Conservation (phyloP, 2,888 invertebrate species). For the Cephus nigrinus region DNA sequence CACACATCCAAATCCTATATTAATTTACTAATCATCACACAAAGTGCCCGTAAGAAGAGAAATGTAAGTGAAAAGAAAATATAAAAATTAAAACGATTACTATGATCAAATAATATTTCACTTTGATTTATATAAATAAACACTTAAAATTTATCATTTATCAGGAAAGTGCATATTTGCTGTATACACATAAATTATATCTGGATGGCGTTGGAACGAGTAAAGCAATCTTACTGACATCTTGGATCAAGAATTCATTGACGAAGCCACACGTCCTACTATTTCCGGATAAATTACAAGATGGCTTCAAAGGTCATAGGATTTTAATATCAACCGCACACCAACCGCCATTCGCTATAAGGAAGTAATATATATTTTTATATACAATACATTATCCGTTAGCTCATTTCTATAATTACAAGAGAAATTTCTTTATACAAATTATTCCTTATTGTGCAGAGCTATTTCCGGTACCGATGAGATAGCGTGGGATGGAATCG, state of each 20-base stretch:
- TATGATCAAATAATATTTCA: constrained; percentile 11
- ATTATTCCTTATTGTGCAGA: constrained; percentile 42
- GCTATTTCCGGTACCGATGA: constrained; percentile 65
- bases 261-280: constrained; percentile 73
- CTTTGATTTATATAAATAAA: background rate
- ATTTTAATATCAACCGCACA: constrained; percentile 77
- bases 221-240: constrained; percentile 74
- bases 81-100: constrained; percentile 15
- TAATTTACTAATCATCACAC: constrained; percentile 77
- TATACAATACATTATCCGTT: background rate
- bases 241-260: constrained; percentile 76
- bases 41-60: constrained; percentile 69
- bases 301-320: constrained; percentile 81
- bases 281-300: constrained; percentile 76
- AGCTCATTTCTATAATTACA: background rate
- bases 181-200: constrained; percentile 81
- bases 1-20: constrained; percentile 74
- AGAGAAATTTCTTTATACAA: background rate
- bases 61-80: constrained; percentile 10
- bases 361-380: constrained; percentile 66
- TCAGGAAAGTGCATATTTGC: constrained; percentile 77
- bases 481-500: constrained; percentile 79
- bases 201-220: constrained; percentile 81
- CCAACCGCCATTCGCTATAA: constrained; percentile 81
- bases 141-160: constrained; percentile 25